Base-by-base conservation (phyloP, 2,888 invertebrate species). In the Aromia moschata region DNA sequence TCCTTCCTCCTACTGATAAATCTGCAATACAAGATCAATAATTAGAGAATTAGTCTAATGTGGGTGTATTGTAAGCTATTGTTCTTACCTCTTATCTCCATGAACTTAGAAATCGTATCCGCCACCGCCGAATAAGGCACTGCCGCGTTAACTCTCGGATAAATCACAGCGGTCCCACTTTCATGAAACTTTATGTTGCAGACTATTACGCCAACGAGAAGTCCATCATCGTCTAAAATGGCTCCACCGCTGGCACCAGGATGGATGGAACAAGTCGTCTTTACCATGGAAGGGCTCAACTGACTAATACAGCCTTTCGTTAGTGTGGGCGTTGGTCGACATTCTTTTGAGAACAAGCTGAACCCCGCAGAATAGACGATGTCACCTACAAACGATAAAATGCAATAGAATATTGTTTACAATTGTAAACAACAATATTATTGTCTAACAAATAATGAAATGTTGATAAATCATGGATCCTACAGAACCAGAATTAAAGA, bases 241-340 rank as follows among this genome's bases (percentile, higher is more conserved):
- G 87, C 85, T 0, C 87, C 88, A 1, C 88, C 88, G 62, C 88
- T 88, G 65, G 84, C 83, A 0, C 88, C 87, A 0, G 85, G 85
- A 73, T 87, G 86, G 7, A 87, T 83, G 72, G 85, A 86, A 71
- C 87, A 87, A 0, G 86, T 86, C 0, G 87, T 87, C 73, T 86
- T 86, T 54, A 88, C 73, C 83, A 86, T 84, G 59, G 82, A 83
- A 0, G 83, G 79, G 11, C 84, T 82, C 20, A 80, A 80, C 67
- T 83, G 84, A 70, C 84, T 84, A 17, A 88, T 78, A 70, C 83
- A 81, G 0, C 87, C 88, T 11, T 81, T 78, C 2, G 86, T 85
- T 40, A 87, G 78, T 0, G 84, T 85, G 0, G 85, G 84, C 41
- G 79, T 78, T 15, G 83, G 68, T 18, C 80, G 76, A 0, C 79